Evolutionary conservation across 1,140 invertebrate genomes (phyloP), one percentile per base, ranked within the genome.

Genomic region (Atta texana): DNA sequence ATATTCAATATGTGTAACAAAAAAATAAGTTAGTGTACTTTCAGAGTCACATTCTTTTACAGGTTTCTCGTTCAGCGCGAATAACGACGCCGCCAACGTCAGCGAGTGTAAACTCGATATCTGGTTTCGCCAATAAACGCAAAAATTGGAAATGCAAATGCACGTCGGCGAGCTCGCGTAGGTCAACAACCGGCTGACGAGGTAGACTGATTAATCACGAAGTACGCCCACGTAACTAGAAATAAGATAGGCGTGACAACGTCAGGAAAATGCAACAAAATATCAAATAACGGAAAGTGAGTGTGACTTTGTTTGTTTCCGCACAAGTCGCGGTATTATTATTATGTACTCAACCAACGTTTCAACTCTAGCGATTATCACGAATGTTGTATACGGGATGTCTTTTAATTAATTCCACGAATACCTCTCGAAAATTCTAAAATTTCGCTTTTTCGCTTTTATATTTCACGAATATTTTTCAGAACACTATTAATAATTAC

Each of bases 181-280:
- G 88, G 89, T 89, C 69, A 85, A 89, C 86, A 86, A 85, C 88
- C 78, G 53, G n/a, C 31, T 84, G 88, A 85, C 86, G 85, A 87
- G 89, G 78, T 80, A 89, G 88, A 87, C 89, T 90, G 89, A 90
- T 90, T 90, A 90, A 88, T 85, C 89, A 87, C 80, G 86, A 86
- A 85, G 78, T 64, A 63, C 57, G 80, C 89, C 85, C 89, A 87
- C 85, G 88, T 84, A 66, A 89, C 88, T 87, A 87, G 89, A 76
- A 89, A 89, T 69, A 86, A 82, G 88, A 90, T 90, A 87, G 66
- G 66, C 69, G 76, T 77, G 34, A 44, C 64, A 71, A 57, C 28
- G 63, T 80, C 55, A 81, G 64, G 74, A 78, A 74, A 74, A 51
- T 53, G 75, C 86, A 51, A 44, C 28, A 18, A 72, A 53, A 75